Percentiles rank a stretch among this genome's conserved stretches.
phyloP scores from a whole-genome alignment of 2,113 vertebrate species.

The Tauraco erythrolophus region DNA sequence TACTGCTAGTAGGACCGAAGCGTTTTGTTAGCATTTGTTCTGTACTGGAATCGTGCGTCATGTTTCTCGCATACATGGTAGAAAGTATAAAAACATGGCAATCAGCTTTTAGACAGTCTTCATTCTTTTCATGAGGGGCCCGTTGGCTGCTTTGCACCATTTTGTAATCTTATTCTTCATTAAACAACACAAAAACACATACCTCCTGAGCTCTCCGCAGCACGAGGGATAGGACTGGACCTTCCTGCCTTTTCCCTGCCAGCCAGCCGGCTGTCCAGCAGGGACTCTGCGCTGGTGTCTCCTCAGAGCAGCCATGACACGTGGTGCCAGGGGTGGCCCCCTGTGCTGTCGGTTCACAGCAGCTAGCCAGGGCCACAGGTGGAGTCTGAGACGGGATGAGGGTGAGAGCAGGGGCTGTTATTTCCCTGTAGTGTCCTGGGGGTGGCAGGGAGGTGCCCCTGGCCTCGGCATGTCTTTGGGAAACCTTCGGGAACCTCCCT shows the following conservation, averaged over 20 bases:
- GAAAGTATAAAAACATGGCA: background rate
- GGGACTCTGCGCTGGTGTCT: fast-evolving
- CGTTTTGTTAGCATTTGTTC: background rate
- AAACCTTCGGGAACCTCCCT: background rate
- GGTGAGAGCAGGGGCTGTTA: background rate
- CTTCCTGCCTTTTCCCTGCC: background rate
- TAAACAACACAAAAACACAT: background rate
- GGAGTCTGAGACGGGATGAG: fast-evolving
- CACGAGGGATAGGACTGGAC: background rate
- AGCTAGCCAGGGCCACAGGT: background rate
- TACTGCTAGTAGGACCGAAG: background rate
- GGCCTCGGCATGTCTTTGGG: background rate
- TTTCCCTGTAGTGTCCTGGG: background rate
- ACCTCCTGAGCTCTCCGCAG: background rate
- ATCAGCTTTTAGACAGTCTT: background rate
- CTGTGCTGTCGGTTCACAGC: background rate
- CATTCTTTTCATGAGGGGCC: background rate
- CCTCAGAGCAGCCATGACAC: background rate
- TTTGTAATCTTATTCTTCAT: background rate
- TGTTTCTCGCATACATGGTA: background rate
- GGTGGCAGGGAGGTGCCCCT: background rate
- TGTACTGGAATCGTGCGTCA: background rate
- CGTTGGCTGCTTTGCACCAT: background rate
- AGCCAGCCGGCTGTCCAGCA: background rate
- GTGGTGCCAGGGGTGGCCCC: fast-evolving